Base-by-base conservation (phyloP, 2,888 invertebrate species). In the Drosophila anomelani region DNA sequence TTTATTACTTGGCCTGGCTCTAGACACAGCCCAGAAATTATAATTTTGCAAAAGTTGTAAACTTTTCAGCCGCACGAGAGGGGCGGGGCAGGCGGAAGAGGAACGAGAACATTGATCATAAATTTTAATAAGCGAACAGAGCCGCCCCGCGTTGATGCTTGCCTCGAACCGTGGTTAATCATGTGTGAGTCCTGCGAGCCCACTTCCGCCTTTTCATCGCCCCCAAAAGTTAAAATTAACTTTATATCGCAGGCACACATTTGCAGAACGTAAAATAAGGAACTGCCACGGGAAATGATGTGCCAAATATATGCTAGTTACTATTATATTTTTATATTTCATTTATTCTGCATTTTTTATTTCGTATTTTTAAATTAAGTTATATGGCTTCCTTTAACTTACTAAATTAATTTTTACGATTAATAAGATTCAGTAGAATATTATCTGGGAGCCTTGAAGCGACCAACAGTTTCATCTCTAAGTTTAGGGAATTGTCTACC, bases 31-130 rank as follows among this genome's bases (percentile, higher is more conserved):
- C 49, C 60, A 57, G 57, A 74, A 74, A 74, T 80, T 81, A 81
- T 78, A 78, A 82, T 80, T 84, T 80, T 67, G 47, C 66, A 64
- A 79, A 79, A 82, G 83, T 79, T 83, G 72, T 80, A 57, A 83
- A 82, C 85, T 82, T 77, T 73, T 72, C 41, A 59, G 73, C 59
- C 55, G 41, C 66, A 56, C 23, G 6, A 26, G 12, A 23, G 12
- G 23, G 29, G 29, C 29, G 29, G 29, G 29, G 29, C 29, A 29
- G 29, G 29, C 29, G 29, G 29, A 29, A 29, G 46, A n/a, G 29
- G 36, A 10, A 36, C 66, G 17, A 2, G 32, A 44, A 59, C 69
- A 63, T 58, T 60, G 69, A 75, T 72, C 78, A 81, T 82, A 81
- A 74, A 85, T 82, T 81, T 80, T 75, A 82, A 81, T 76, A 81